Conservation (phyloP, 2,113 vertebrate genomes). For the Sylvietta virens region DNA sequence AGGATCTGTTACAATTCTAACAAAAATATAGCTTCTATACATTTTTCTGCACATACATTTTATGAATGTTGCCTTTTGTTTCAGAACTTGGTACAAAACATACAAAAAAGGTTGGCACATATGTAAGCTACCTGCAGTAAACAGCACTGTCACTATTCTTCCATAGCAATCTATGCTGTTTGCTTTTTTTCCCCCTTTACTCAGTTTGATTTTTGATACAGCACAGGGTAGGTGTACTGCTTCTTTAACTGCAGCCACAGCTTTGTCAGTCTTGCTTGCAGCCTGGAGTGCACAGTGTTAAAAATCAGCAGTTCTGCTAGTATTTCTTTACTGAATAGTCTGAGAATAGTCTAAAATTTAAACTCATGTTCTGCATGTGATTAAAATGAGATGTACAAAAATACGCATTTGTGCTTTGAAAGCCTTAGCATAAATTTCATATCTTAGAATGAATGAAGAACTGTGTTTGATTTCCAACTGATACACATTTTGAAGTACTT, state of each 20-base stretch:
- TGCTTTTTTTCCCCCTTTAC: not conserved
- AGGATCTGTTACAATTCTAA: slow-evolving; percentile 62
- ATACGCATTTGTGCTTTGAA: slow-evolving; percentile 72
- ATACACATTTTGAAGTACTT: slow-evolving; percentile 45
- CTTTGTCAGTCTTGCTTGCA: slow-evolving; percentile 16
- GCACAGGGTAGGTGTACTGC: not conserved
- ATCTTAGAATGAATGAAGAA: slow-evolving; percentile 53
- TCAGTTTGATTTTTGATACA: not conserved
- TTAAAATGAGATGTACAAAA: slow-evolving; percentile 73
- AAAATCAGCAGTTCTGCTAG: slow-evolving; percentile 33
- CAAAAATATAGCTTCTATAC: slow-evolving; percentile 79
- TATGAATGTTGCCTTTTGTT: slow-evolving; percentile 63
- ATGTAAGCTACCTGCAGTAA: slow-evolving; percentile 44
- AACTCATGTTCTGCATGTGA: slow-evolving; percentile 38
- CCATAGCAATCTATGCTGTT: not conserved
- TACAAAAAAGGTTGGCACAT: slow-evolving; percentile 75
- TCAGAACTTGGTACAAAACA: slow-evolving; percentile 71
- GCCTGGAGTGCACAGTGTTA: slow-evolving; percentile 49
- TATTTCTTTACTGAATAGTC: slow-evolving; percentile 18
- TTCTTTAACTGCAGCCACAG: not conserved
- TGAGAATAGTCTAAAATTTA: slow-evolving; percentile 41
- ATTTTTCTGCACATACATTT: slow-evolving; percentile 66
- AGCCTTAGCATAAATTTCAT: slow-evolving; percentile 51
- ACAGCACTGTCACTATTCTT: slow-evolving; percentile 13
- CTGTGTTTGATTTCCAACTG: slow-evolving; percentile 14